phyloP scores from a whole-genome alignment of 2,113 vertebrate species.

The Porphyrio hochstetteri region DNA sequence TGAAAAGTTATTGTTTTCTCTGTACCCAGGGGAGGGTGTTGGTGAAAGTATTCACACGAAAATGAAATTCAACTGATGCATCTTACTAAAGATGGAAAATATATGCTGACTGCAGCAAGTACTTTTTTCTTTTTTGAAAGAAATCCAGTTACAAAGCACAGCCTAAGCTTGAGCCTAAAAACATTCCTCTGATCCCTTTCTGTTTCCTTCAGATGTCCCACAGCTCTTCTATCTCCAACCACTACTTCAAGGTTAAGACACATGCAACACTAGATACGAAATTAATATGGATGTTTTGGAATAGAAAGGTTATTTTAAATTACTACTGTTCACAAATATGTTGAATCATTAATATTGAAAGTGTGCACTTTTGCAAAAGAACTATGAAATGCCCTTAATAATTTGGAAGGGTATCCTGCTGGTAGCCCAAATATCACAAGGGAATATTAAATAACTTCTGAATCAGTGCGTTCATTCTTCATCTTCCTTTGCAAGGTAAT shows the following conservation, averaged over 20 bases:
- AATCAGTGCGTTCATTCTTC: not conserved
- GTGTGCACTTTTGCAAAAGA: not conserved
- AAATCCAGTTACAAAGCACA: not conserved
- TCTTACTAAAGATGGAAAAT: not conserved
- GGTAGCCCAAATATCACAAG: not conserved
- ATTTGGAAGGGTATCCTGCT: not conserved
- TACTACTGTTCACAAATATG: not conserved
- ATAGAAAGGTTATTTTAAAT: conserved; percentile 12
- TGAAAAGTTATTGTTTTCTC: not conserved
- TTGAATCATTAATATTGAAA: not conserved
- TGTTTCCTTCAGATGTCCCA: not conserved
- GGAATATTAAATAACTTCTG: not conserved
- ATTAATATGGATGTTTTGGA: conserved; percentile 14
- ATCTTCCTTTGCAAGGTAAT: not conserved
- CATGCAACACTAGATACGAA: not conserved
- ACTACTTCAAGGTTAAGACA: not conserved
- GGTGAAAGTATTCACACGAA: not conserved
- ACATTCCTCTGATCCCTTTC: not conserved
- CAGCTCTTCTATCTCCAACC: not conserved
- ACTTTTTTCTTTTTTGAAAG: not conserved
- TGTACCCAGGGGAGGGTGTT: not conserved
- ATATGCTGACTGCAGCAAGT: not conserved
- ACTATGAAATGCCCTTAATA: not conserved
- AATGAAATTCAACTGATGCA: not conserved
- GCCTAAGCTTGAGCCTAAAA: not conserved